Conservation (phyloP, 2,797 vertebrate species). For the Adelosebastes latens region DNA sequence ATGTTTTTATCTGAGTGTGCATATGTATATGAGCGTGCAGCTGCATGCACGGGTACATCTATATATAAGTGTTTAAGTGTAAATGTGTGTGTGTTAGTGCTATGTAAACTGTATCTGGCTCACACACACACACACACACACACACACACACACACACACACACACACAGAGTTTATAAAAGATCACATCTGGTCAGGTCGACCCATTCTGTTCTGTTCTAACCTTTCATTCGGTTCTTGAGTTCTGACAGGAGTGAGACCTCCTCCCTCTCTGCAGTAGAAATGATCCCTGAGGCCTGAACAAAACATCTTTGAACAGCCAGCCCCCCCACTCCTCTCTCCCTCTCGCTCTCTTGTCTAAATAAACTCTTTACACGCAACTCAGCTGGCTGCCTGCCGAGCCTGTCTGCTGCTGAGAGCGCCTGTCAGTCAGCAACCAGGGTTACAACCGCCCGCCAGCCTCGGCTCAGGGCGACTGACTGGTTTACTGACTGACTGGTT, state of each 20-base stretch:
- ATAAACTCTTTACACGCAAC: slow-evolving; percentile 73
- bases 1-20: background rate
- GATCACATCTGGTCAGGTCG: background rate
- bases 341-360: slow-evolving; percentile 54
- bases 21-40: background rate
- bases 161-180: slow-evolving; percentile 10
- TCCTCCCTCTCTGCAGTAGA: slow-evolving; percentile 13
- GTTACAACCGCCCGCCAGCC: background rate
- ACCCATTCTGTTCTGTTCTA: background rate
- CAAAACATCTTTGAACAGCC: slow-evolving; percentile 41
- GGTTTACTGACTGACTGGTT: too few species aligned
- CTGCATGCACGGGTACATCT: background rate
- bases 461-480: background rate
- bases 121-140: background rate
- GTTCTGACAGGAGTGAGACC: slow-evolving; percentile 47
- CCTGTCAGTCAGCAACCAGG: slow-evolving; percentile 60
- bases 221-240: background rate
- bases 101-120: background rate
- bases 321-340: background rate
- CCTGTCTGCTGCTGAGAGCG: slow-evolving; percentile 29
- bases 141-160: background rate
- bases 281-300: slow-evolving; percentile 35
- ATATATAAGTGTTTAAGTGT: background rate
- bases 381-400: slow-evolving; percentile 53
- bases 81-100: background rate